A percentile compares a stretch with the other conserved stretches of the same genome.
These are phyloP conservation scores for Pluvialis apricaria DNA, from an alignment of 2,113 vertebrate genomes.

Conservation along the genomic window DNA sequence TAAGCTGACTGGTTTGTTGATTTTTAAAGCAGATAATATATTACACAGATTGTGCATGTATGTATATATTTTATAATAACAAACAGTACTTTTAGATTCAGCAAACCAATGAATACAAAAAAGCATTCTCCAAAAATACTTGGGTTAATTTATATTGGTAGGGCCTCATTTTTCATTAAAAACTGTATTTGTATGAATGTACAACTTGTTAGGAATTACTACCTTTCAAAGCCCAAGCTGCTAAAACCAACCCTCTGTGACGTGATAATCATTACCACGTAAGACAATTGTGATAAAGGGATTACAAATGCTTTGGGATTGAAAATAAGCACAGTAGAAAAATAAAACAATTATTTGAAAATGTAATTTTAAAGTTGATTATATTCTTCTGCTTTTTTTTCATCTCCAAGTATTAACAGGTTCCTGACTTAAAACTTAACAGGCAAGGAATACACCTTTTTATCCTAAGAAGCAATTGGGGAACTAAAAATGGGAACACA, in stretches of 20 bases:
- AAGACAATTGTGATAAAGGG: not conserved
- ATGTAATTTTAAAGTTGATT: not conserved
- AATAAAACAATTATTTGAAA: not conserved
- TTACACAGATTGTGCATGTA: not conserved
- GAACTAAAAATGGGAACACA: not conserved
- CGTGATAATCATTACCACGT: not conserved
- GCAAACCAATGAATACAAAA: not conserved
- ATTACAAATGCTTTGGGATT: not conserved
- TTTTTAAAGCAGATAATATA: not conserved
- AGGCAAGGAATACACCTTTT: not conserved
- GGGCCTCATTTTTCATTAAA: not conserved
- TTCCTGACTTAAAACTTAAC: not conserved
- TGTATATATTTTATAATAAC: not conserved
- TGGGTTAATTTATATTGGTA: not conserved
- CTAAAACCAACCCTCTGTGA: not conserved
- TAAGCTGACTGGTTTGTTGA: not conserved
- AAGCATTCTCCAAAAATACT: not conserved
- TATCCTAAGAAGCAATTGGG: not conserved
- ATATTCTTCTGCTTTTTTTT: not conserved
- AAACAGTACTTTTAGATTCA: not conserved
- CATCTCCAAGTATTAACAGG: not conserved
- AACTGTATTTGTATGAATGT: not conserved
- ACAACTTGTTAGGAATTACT: not conserved
- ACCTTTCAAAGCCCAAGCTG: not conserved
- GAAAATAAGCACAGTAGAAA: not conserved